Base-by-base conservation (phyloP, 2,888 invertebrate genomes). In the Parapristionchus giblindavisi region DNA sequence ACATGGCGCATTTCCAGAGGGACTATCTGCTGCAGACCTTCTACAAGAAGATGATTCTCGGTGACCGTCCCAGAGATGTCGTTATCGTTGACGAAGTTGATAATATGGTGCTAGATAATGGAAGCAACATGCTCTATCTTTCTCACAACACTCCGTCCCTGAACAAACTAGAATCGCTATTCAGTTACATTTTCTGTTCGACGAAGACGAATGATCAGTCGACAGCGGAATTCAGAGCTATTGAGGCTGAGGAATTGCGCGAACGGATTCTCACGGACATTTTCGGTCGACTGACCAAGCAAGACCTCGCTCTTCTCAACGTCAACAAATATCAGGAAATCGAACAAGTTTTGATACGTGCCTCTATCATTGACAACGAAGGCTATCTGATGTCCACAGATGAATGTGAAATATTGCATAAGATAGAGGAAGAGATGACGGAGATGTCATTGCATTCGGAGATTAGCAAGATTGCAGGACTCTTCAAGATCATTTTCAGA, bases 41-140 rank as follows among this genome's bases (percentile, higher is more conserved):
- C 70, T 88, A 88, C 76, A 83, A 80, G 0, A 81, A 86, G 76
- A 87, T 87, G 36, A 85, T 87, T 24, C 70, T 85, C 48, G 84
- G 86, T 5, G 80, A 82, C 29, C 81, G 87, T 40, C 77, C 73
- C 5, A 85, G 85, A 74, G 79, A 83, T 17, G 81, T 79, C 24
- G 85, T 89, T 0, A 86, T 89, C 11, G 83, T 89, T 3, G 89
- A 89, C 77, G 89, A 89, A 82, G 89, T 89, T 0, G 89, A 89
- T 77, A 88, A 87, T 76, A 89, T 89, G 89, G 76, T 89, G 51
- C 81, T 89, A 3, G 89, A 89, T 79, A 88, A 89, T 63, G 89
- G 89, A 4, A 87, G 86, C 63, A 87, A 89, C 77, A 87, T 88
- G 43, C 82, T 89, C 3, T 88, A 89, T 71, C 80, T 89, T 43